Conservation (phyloP, 1,140 invertebrate genomes). For the Lutraria rhynchaena region DNA sequence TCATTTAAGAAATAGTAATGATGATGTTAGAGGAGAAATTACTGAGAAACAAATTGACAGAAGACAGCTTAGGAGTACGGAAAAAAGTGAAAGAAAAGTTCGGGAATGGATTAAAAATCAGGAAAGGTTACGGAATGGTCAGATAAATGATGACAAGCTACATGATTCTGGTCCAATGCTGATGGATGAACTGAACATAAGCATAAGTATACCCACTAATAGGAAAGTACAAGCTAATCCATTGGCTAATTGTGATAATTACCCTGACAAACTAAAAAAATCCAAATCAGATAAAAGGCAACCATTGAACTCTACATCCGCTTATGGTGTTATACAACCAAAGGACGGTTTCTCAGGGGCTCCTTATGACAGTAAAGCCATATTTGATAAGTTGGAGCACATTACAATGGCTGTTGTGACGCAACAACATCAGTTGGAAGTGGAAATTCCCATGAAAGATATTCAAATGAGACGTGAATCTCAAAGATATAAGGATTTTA, state of each 20-base stretch:
- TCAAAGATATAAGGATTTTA: too few species aligned
- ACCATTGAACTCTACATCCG: background rate
- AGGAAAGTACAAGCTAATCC: background rate
- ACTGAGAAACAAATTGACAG: background rate
- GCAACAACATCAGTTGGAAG: slow-evolving; percentile 38
- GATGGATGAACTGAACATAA: slow-evolving; percentile 45
- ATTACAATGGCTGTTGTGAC: slow-evolving; percentile 40
- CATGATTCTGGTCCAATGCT: background rate
- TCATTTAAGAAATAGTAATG: slow-evolving; percentile 1
- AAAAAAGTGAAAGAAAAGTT: slow-evolving; percentile 58
- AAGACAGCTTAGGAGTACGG: background rate
- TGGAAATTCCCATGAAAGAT: slow-evolving; percentile 42
- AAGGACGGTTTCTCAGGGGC: background rate
- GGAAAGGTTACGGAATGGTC: slow-evolving; percentile 30
- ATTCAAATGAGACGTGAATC: background rate
- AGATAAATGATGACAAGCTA: background rate
- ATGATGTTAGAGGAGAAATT: background rate
- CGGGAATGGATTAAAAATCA: slow-evolving; percentile 55
- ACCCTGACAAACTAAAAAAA: slow-evolving; percentile 41
- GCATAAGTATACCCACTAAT: slow-evolving; percentile 21
- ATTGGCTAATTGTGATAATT: slow-evolving; percentile 34
- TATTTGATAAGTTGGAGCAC: slow-evolving; percentile 41
- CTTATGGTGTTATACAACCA: slow-evolving; percentile 16
- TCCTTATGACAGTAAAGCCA: background rate
- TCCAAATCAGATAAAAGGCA: slow-evolving; percentile 3